Conservation (phyloP, 1,140 invertebrate species). For the Oryctes rhinoceros region DNA sequence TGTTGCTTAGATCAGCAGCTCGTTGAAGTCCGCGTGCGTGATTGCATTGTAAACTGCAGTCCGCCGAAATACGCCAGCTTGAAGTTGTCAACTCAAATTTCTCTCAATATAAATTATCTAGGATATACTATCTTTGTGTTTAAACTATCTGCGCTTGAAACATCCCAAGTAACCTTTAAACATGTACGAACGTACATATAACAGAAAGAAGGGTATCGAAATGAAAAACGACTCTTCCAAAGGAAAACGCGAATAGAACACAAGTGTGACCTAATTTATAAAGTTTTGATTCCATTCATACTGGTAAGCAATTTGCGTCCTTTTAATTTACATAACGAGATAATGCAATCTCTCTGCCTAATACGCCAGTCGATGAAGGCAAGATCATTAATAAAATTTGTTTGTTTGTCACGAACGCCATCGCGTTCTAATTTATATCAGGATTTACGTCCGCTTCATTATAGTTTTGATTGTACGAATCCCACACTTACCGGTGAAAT, state of each 20-base stretch:
- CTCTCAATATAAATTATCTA: too few relatives aligned
- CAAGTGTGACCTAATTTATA: conserved; percentile 28
- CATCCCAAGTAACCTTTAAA: too few relatives aligned
- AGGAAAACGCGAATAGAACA: neutral
- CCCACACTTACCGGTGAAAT: conserved; percentile 10
- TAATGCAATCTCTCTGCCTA: conserved; percentile 21
- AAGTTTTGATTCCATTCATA: conserved; percentile 19
- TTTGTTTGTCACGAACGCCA: conserved; percentile 12
- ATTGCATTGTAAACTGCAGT: too few relatives aligned
- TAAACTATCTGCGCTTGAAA: too few relatives aligned
- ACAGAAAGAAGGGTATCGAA: neutral
- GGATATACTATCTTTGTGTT: too few relatives aligned
- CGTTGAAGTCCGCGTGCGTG: too few relatives aligned
- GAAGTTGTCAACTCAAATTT: too few relatives aligned
- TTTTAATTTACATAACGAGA: conserved; percentile 30
- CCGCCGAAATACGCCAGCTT: too few relatives aligned
- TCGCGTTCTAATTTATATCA: neutral
- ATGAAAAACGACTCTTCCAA: neutral
- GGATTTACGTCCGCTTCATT: conserved; percentile 1
- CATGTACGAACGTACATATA: too few relatives aligned
- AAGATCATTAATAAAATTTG: conserved; percentile 24
- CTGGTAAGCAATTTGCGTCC: neutral
- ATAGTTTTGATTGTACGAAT: conserved; percentile 24
- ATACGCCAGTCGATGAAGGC: neutral
- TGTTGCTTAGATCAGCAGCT: too few relatives aligned